phyloP scores from a whole-genome alignment of 1,140 invertebrate genomes.

The Elysia chlorotica region DNA sequence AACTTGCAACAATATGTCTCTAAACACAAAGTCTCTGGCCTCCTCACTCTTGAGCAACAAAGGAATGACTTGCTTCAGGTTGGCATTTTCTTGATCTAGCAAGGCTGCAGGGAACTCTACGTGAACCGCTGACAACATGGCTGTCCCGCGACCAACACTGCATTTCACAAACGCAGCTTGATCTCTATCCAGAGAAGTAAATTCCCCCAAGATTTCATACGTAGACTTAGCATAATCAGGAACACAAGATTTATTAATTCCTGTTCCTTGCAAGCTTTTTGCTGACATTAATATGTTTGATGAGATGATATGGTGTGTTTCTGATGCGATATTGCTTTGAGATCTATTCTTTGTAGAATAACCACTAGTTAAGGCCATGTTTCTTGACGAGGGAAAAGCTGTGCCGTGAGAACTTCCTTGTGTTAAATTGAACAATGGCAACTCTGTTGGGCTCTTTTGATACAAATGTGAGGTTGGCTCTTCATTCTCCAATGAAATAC shows the following conservation, averaged over 20 bases:
- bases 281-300: no score
- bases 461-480: no score
- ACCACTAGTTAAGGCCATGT: no score
- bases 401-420: no score
- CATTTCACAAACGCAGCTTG: constrained; percentile 42
- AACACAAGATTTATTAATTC: not conserved
- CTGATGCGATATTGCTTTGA: not conserved
- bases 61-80: constrained; percentile 24
- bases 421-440: no score
- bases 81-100: constrained; percentile 20
- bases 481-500: no score
- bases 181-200: constrained; percentile 9
- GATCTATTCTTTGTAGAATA: no score
- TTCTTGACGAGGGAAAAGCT: no score
- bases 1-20: not conserved
- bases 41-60: not conserved
- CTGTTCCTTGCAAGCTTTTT: not conserved
- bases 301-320: not conserved
- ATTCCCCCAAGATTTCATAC: constrained; percentile 19
- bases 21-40: constrained; percentile 9
- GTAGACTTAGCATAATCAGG: not conserved
- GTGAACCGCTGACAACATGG: constrained; percentile 44
- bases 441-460: no score
- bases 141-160: constrained; percentile 37
- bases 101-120: constrained; percentile 36